phyloP scores from a whole-genome alignment of 2,113 vertebrate species.

The Phoenicopterus ruber region DNA sequence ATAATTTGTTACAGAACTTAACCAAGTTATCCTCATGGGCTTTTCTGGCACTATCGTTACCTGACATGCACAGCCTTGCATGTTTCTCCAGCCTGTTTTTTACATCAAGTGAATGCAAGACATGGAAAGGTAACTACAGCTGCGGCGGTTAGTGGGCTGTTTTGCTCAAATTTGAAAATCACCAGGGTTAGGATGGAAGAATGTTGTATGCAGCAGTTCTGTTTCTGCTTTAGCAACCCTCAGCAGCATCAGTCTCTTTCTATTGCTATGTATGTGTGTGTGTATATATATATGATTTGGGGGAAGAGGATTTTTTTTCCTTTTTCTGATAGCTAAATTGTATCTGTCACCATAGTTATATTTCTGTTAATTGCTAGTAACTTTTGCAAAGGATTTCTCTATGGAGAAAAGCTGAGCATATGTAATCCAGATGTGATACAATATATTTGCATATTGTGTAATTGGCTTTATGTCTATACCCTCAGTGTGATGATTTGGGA shows the following conservation, averaged over 20 bases:
- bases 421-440: not conserved
- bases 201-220: not conserved
- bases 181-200: not conserved
- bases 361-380: not conserved
- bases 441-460: not conserved
- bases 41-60: not conserved
- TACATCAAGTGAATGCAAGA: not conserved
- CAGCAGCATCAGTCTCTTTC: not conserved
- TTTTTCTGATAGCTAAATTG: not conserved
- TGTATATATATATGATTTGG: not conserved
- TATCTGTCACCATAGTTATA: not conserved
- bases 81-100: not conserved
- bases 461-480: not conserved
- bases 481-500: not conserved
- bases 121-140: not conserved
- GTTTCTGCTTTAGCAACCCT: not conserved
- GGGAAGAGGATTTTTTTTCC: not conserved
- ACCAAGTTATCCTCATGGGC: not conserved
- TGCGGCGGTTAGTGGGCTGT: not conserved
- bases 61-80: not conserved
- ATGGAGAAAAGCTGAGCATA: not conserved
- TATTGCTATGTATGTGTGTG: not conserved
- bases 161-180: not conserved
- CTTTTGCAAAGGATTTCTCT: slow-evolving; percentile 1
- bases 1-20: not conserved